Conservation (phyloP, 2,888 invertebrate species). For the Epinotia brunnichana region DNA sequence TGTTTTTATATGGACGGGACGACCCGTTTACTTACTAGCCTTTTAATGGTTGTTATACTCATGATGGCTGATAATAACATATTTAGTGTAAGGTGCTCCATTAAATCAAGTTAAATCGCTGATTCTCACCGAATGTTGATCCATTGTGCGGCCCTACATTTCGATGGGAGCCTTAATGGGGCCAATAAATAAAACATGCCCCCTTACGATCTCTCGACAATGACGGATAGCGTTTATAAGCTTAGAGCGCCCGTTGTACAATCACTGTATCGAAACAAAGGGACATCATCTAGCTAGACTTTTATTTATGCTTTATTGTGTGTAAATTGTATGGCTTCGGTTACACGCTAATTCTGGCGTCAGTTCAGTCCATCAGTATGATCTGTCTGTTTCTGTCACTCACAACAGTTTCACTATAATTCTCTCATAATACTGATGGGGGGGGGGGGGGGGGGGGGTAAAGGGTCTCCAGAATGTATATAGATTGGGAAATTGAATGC, state of each 20-base stretch:
- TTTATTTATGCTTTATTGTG: neutral
- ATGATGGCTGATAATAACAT: conserved; percentile 1
- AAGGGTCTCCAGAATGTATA: too few species aligned
- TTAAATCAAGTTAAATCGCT: conserved; percentile 36
- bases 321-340: neutral
- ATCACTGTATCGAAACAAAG: conserved; percentile 28
- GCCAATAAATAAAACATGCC: conserved; percentile 43
- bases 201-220: conserved; percentile 42
- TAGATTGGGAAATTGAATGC: too few species aligned
- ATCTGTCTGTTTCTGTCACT: too few species aligned
- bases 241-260: conserved; percentile 27
- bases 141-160: conserved; percentile 34
- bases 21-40: too few species aligned
- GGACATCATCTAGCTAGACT: neutral
- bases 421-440: too few species aligned
- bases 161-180: conserved; percentile 39
- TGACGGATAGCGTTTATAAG: conserved; percentile 42
- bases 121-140: conserved; percentile 36
- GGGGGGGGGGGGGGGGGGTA: too few species aligned
- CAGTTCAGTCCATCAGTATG: too few species aligned
- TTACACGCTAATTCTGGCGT: too few species aligned
- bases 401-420: too few species aligned
- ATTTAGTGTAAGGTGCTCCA: conserved; percentile 9
- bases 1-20: too few species aligned
- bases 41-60: neutral